A percentile compares a stretch with the other conserved stretches of the same genome.
phyloP scores from a whole-genome alignment of 2,888 invertebrate genomes.

The Drosophila pegasa region DNA sequence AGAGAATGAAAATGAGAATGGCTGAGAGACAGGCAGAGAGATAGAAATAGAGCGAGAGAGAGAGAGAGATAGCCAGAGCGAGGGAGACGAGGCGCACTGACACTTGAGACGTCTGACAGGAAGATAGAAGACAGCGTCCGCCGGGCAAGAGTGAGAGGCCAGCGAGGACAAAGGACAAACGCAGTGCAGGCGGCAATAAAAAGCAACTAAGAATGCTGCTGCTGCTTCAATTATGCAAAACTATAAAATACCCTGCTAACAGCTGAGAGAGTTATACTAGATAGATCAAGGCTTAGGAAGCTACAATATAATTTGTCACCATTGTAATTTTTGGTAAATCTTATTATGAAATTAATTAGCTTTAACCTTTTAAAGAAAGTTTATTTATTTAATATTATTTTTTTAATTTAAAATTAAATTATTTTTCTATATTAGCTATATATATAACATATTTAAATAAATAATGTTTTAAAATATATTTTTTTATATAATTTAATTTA shows the following conservation, averaged over 20 bases:
- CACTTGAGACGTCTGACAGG: conserved; percentile 75
- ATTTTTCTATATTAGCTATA: too few relatives aligned
- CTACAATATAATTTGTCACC: too few relatives aligned
- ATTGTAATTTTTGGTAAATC: too few relatives aligned
- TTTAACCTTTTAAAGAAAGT: too few relatives aligned
- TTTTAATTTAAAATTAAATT: too few relatives aligned
- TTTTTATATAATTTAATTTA: too few relatives aligned
- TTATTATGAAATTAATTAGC: too few relatives aligned
- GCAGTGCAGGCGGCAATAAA: conserved; percentile 51
- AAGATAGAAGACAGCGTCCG: conserved; percentile 46
- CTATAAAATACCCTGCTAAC: not conserved
- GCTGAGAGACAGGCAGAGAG: conserved; percentile 6
- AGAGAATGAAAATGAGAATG: conserved; percentile 33
- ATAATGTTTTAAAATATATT: too few relatives aligned
- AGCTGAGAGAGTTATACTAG: not conserved
- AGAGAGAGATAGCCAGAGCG: not conserved
- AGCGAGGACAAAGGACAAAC: conserved; percentile 43
- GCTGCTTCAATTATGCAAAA: not conserved
- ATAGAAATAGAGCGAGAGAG: not conserved
- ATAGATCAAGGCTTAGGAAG: too few relatives aligned
- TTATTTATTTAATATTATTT: too few relatives aligned
- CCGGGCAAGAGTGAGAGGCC: conserved; percentile 13
- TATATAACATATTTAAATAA: too few relatives aligned
- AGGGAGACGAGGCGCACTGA: conserved; percentile 32
- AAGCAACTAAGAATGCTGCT: conserved; percentile 24